Evolutionary conservation across 2,888 invertebrate genomes (phyloP).

Genomic region (Chymomyza procnemis): DNA sequence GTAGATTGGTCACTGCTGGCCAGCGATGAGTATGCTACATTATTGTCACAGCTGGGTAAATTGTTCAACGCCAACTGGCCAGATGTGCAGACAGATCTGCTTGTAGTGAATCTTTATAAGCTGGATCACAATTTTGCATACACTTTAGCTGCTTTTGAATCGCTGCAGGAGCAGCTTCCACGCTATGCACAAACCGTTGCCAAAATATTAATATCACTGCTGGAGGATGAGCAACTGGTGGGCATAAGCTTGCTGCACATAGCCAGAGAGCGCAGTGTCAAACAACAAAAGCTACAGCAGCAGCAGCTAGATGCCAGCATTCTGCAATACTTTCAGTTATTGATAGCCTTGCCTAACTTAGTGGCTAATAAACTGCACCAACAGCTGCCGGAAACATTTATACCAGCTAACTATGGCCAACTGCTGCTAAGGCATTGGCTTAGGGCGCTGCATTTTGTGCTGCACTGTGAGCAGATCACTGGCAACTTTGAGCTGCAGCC

Average conservation of each 20-base stretch:
- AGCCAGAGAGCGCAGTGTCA: conserved; percentile 45
- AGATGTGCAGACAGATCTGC: conserved; percentile 43
- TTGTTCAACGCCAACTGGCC: conserved; percentile 83
- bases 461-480: conserved; percentile 58
- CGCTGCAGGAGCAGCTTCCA: conserved; percentile 47
- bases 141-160: conserved; percentile 60
- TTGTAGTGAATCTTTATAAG: conserved; percentile 66
- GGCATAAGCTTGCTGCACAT: conserved; percentile 64
- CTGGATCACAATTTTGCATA: conserved; percentile 72
- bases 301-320: conserved; percentile 76
- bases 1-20: conserved; percentile 77
- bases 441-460: conserved; percentile 82
- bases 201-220: conserved; percentile 51
- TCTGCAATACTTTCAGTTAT: conserved; percentile 81
- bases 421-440: conserved; percentile 82
- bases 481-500: conserved; percentile 65
- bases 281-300: conserved; percentile 45
- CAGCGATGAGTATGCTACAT: conserved; percentile 79
- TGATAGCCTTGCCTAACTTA: conserved; percentile 84
- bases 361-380: conserved; percentile 84
- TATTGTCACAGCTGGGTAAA: conserved; percentile 80
- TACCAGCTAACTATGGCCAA: conserved; percentile 81
- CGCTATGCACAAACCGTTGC: conserved; percentile 40
- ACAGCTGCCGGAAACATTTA: conserved; percentile 81
- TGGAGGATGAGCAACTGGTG: conserved; percentile 65